Evolutionary conservation across 2,888 invertebrate species (phyloP).

Genomic region (Hypsopygia costalis): DNA sequence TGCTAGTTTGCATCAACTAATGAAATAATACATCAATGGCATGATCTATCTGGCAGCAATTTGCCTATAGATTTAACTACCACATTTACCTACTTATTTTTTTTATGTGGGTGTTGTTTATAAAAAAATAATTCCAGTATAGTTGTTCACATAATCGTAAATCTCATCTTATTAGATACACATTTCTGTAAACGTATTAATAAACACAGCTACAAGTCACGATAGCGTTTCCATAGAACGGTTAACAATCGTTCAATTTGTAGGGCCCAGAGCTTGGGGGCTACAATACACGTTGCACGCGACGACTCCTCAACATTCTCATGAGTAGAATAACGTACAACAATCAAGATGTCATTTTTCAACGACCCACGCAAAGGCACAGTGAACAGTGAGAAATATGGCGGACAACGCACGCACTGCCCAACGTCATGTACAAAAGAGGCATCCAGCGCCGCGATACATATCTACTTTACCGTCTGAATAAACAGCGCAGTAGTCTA

Average conservation of each 20-base stretch:
- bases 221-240: conserved; percentile 63
- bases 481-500: conserved; percentile 57
- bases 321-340: conserved; percentile 77
- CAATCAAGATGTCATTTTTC: conserved; percentile 81
- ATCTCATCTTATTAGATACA: too few relatives aligned
- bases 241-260: conserved; percentile 79
- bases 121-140: too few relatives aligned
- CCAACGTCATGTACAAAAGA: conserved; percentile 59
- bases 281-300: conserved; percentile 65
- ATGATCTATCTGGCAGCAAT: too few relatives aligned
- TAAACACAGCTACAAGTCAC: conserved; percentile 69
- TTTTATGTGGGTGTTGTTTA: too few relatives aligned
- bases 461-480: conserved; percentile 53
- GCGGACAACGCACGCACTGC: conserved; percentile 69
- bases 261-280: conserved; percentile 55
- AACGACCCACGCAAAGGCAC: conserved; percentile 72
- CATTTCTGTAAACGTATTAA: conserved; percentile 33
- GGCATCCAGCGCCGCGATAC: conserved; percentile 70
- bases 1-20: too few relatives aligned
- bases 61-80: too few relatives aligned
- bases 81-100: too few relatives aligned
- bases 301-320: conserved; percentile 69
- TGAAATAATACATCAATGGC: too few relatives aligned
- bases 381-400: conserved; percentile 69
- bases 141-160: too few relatives aligned